These are phyloP conservation scores for Corythornis cristatus DNA, from an alignment of 2,113 vertebrate genomes.

Conservation along the genomic window DNA sequence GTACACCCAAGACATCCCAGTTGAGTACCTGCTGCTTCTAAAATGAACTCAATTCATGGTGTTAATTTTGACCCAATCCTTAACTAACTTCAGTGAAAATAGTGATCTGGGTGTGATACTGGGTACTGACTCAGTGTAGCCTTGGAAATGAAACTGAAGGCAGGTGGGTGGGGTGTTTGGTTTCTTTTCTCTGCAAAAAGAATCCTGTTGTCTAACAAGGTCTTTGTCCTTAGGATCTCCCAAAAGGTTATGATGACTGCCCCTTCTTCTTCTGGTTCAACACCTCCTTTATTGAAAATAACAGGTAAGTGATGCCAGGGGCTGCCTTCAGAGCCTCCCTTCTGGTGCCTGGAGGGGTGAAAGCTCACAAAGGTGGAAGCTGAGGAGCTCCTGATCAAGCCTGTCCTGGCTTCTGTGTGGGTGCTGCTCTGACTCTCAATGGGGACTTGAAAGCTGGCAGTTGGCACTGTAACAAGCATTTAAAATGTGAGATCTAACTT, in stretches of 20 bases:
- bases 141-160: neutral
- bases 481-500: neutral
- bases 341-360: neutral
- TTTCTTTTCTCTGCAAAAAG: neutral
- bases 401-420: neutral
- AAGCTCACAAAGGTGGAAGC: neutral
- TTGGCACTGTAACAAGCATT: neutral
- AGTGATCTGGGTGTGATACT: neutral
- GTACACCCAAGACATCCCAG: too few species aligned
- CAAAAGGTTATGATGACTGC: constrained; percentile 90
- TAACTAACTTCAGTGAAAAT: neutral
- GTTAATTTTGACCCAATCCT: neutral
- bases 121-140: neutral
- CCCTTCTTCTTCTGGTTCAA: constrained; percentile 97
- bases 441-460: neutral
- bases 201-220: neutral
- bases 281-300: constrained; percentile 87
- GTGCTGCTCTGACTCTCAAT: neutral
- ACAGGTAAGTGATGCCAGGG: constrained; percentile 78
- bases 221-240: constrained; percentile 79
- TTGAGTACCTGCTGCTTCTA: neutral
- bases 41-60: neutral
- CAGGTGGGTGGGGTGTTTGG: neutral
- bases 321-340: neutral
- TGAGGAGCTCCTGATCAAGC: neutral